These are phyloP conservation scores for Bufo gargarizans DNA, from an alignment of 2,113 vertebrate genomes.

Conservation along the genomic window DNA sequence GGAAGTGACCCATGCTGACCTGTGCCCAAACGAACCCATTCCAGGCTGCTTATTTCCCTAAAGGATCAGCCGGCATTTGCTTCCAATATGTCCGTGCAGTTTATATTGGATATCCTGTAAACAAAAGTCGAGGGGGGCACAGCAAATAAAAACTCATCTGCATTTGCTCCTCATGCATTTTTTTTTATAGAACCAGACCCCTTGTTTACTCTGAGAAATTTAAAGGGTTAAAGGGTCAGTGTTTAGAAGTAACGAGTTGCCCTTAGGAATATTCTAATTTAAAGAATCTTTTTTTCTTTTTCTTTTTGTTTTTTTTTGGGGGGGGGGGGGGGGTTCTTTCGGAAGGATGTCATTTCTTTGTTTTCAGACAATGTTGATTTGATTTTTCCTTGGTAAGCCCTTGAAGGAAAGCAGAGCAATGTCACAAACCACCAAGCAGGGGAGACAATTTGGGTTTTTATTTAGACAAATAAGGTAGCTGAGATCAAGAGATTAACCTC, in stretches of 20 bases:
- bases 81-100: constrained; percentile 17
- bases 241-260: constrained; percentile 46
- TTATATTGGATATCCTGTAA: constrained; percentile 52
- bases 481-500: constrained; percentile 25
- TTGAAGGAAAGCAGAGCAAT: constrained; percentile 14
- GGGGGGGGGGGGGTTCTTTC: not conserved
- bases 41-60: not conserved
- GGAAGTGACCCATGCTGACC: constrained; percentile 36
- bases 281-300: not conserved
- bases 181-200: not conserved
- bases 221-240: constrained; percentile 44
- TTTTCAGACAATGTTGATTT: constrained; percentile 37
- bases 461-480: constrained; percentile 32
- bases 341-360: constrained; percentile 47
- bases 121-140: not conserved
- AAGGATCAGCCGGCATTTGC: constrained; percentile 38
- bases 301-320: too few species aligned
- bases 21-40: constrained; percentile 9
- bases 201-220: constrained; percentile 41
- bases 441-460: constrained; percentile 15
- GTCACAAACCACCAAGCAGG: constrained; percentile 3
- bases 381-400: constrained; percentile 11
- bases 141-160: constrained; percentile 38
- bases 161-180: constrained; percentile 7
- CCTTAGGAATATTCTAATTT: constrained; percentile 52